Evolutionary conservation across 2,797 vertebrate species (phyloP), one percentile per base, ranked within the genome.

Genomic region (Myotis pilosus): DNA sequence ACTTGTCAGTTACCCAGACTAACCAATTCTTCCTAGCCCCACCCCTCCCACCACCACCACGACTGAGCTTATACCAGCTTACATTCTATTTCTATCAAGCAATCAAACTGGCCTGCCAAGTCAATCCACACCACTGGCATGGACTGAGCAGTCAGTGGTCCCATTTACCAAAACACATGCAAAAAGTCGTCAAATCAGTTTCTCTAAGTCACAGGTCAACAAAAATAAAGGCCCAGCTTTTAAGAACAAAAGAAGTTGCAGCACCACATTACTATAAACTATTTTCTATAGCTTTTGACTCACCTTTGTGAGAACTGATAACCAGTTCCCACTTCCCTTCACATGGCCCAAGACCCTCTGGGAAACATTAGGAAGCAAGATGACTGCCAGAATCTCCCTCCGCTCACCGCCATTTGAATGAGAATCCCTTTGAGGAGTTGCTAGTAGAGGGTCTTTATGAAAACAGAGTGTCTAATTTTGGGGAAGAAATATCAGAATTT

Each of bases 341-440:
- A 44, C 33, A 36, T 33, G 64, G 8, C 15, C 30, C 30, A 49
- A 51, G 15, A 49, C 10, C 79, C 30, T 88, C 78, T 74, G 64
- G 69, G 69, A 95, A 93, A 80, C 55, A 81, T n/a, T 33, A 86
- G 60, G 38, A 96, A 96, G 51, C 49, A 78, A 88, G 72, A 66
- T 74, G 47, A 79, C 28, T 4, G 2, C n/a, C n/a, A 55, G 23
- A 84, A 96, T 69, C 72, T 10, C 33, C 72, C 57, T 62, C 69
- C 36, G 79, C 51, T 68, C 81, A 44, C 44, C 23, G 90, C 92
- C 79, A 53, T 72, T 94, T 79, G 30, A 87, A 75, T 93, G 57
- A 79, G 53, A 30, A 79, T 69, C 60, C 55, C 62, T 92, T 78
- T 36, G n/a, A 91, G 33, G 33, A 91, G 44, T 88, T 90, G 85